Evolutionary conservation across 64 coral and sea anemone genomes (phyloP).

Genomic region (Acropora yongei): DNA sequence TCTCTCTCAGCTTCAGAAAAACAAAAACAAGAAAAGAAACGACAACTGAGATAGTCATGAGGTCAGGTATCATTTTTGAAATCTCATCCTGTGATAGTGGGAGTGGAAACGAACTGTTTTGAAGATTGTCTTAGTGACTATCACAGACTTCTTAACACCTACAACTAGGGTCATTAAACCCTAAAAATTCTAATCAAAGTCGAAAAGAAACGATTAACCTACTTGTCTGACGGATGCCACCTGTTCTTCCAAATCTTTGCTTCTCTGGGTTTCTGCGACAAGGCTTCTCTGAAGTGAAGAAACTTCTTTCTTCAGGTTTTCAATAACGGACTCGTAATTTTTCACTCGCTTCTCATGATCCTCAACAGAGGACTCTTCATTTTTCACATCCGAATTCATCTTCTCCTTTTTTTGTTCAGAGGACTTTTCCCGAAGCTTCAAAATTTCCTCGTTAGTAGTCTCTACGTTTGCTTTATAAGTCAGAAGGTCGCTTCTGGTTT

Average conservation of each 20-base stretch:
- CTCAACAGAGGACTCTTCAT: not conserved
- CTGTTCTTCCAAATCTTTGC: slow-evolving; percentile 48
- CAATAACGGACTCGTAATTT: slow-evolving; percentile 10
- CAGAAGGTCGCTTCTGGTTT: not conserved
- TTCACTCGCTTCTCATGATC: not conserved
- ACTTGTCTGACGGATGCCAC: not conserved
- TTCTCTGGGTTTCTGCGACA: not conserved
- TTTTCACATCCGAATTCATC: not conserved
- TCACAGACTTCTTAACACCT: too few relatives aligned
- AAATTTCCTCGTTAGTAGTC: slow-evolving; percentile 5
- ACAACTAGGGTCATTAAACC: too few relatives aligned
- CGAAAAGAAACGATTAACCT: not conserved
- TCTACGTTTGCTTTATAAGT: slow-evolving; percentile 17
- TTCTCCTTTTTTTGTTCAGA: not conserved
- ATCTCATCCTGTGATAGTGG: too few relatives aligned
- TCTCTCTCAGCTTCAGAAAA: too few relatives aligned
- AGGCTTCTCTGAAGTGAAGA: not conserved
- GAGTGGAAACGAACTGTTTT: too few relatives aligned
- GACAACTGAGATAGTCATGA: too few relatives aligned
- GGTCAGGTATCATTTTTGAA: too few relatives aligned
- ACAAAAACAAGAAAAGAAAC: too few relatives aligned
- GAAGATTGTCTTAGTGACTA: too few relatives aligned
- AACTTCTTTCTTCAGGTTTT: slow-evolving; percentile 29
- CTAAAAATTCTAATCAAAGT: too few relatives aligned
- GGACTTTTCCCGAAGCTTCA: not conserved